These are phyloP conservation scores for Ardeotis arabs DNA, from an alignment of 2,113 vertebrate species.

Conservation along the genomic window DNA sequence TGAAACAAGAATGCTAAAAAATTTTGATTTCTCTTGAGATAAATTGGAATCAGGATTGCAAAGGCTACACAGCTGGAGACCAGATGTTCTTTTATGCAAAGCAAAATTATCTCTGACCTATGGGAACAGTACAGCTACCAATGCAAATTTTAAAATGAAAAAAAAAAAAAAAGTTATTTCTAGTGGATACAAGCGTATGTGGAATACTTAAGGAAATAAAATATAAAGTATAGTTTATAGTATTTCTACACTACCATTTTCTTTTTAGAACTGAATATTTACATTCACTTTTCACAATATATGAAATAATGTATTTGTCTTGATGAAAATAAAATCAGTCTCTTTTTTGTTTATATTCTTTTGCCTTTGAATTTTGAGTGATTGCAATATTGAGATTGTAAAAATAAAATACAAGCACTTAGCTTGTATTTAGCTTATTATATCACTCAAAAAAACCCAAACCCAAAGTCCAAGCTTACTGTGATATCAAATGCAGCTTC, in stretches of 20 bases:
- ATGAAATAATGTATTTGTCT: neutral
- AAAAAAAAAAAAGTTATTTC: neutral
- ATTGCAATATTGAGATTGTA: neutral
- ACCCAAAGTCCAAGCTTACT: slow-evolving; percentile 77
- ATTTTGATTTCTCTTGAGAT: neutral
- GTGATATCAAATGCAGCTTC: slow-evolving; percentile 85
- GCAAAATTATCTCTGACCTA: neutral
- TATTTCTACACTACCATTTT: neutral
- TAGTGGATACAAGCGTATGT: neutral
- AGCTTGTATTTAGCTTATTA: neutral
- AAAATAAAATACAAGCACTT: neutral
- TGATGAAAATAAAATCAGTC: neutral
- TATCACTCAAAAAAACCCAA: fast-evolving
- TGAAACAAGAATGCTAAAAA: neutral
- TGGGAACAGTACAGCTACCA: neutral
- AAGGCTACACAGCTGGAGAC: neutral
- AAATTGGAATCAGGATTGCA: neutral
- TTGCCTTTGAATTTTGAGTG: neutral
- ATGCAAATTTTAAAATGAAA: neutral
- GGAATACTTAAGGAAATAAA: neutral
- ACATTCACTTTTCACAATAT: neutral
- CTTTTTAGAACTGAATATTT: neutral
- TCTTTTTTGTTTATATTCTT: neutral
- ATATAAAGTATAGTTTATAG: neutral
- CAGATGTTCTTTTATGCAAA: neutral